A percentile compares a stretch with the other conserved stretches of the same genome.
phyloP scores from a whole-genome alignment of 2,888 invertebrate species.

The Mongoloraphidia duomilia region DNA sequence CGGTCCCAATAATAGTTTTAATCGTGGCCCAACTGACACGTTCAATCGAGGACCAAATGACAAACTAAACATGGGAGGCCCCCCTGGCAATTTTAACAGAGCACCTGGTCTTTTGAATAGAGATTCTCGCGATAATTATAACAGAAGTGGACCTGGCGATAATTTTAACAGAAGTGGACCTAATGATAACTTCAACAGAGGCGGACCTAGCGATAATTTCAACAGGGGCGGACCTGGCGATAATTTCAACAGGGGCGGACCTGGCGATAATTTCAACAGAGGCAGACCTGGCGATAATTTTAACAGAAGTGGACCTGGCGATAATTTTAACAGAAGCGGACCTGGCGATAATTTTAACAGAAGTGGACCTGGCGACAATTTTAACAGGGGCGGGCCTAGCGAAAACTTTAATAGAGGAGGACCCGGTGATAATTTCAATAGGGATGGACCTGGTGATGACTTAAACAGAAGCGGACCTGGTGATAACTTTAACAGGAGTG shows the following conservation, averaged over 20 bases:
- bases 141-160: slow-evolving; percentile 1
- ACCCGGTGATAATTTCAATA: slow-evolving; percentile 2
- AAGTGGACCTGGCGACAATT: not conserved
- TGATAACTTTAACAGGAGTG: slow-evolving; percentile 6
- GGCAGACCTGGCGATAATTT: too few species aligned
- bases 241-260: not conserved
- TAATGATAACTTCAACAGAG: not conserved
- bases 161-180: slow-evolving; percentile 1
- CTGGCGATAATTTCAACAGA: not conserved
- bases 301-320: not conserved
- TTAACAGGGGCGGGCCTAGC: too few species aligned
- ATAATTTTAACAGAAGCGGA: slow-evolving; percentile 5
- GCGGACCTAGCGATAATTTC: not conserved
- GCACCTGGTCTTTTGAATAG: slow-evolving; percentile 5
- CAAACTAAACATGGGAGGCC: too few species aligned
- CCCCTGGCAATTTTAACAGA: slow-evolving; percentile 1
- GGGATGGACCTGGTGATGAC: not conserved
- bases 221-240: not conserved
- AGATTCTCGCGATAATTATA: not conserved
- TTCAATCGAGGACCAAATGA: slow-evolving; percentile 6
- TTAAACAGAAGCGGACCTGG: slow-evolving; percentile 7
- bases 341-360: slow-evolving; percentile 10
- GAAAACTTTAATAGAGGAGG: too few species aligned
- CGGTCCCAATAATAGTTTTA: not conserved
- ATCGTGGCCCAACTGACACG: slow-evolving; percentile 5